These are phyloP conservation scores for Donacobius atricapilla DNA, from an alignment of 2,113 vertebrate species.

Conservation along the genomic window DNA sequence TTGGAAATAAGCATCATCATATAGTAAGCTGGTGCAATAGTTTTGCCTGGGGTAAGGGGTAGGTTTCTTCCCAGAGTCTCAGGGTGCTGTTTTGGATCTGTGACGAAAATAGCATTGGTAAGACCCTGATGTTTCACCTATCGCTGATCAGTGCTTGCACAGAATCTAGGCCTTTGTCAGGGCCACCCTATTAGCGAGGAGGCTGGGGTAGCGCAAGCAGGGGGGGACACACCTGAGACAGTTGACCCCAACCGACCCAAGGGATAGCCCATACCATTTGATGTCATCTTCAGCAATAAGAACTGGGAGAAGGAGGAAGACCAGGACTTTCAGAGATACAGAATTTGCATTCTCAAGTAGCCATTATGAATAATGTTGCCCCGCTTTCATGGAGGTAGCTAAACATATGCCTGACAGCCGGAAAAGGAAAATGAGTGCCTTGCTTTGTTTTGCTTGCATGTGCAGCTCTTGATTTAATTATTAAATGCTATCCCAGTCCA, in stretches of 20 bases:
- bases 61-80: neutral
- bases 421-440: neutral
- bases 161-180: neutral
- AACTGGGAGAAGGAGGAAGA: neutral
- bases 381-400: neutral
- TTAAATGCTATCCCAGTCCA: neutral
- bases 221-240: neutral
- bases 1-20: neutral
- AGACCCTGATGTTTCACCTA: neutral
- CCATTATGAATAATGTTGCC: fast-evolving
- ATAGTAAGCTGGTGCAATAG: neutral
- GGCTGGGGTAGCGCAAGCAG: neutral
- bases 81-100: neutral
- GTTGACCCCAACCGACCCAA: neutral
- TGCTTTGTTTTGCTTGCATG: neutral
- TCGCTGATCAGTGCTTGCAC: neutral
- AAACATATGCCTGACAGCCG: neutral
- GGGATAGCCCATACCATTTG: no score
- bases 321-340: fast-evolving
- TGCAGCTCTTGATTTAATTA: neutral
- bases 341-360: neutral
- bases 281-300: neutral
- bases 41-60: neutral
- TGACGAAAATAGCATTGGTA: neutral
- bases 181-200: neutral